Evolutionary conservation across 2,113 vertebrate species (phyloP).

Genomic region (Psilopsiagon aurifrons): DNA sequence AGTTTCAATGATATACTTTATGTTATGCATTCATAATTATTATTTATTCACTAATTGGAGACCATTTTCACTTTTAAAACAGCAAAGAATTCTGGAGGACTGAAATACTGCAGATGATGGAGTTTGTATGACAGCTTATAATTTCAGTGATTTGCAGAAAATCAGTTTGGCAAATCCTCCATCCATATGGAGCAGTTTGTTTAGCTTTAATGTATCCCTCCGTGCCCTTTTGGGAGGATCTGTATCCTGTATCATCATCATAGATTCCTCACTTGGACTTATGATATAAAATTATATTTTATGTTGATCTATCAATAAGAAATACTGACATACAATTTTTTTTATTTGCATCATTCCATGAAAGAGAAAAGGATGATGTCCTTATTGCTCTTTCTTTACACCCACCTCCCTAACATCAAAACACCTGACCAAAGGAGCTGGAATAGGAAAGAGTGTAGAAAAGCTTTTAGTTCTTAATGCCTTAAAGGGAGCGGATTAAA

Average conservation of each 20-base stretch:
- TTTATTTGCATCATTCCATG: neutral
- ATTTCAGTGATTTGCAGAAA: constrained; percentile 8
- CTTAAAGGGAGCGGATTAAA: neutral
- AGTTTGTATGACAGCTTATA: neutral
- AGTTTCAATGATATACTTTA: neutral
- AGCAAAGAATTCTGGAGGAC: neutral
- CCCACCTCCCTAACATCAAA: neutral
- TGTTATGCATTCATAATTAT: neutral
- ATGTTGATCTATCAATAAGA: neutral
- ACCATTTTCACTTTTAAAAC: neutral
- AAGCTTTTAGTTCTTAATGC: neutral
- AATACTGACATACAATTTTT: neutral
- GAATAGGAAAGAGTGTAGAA: neutral
- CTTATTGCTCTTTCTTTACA: neutral
- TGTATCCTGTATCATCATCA: neutral
- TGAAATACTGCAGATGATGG: neutral
- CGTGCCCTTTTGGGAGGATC: neutral
- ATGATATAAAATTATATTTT: neutral
- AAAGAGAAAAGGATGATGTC: neutral
- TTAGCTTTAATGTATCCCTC: neutral
- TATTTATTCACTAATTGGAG: neutral
- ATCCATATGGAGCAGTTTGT: neutral
- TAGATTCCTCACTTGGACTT: neutral
- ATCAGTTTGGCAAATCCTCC: neutral
- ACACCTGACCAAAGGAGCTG: neutral